Evolutionary conservation across 2,888 invertebrate genomes (phyloP), one percentile per base, ranked within the genome.

Genomic region (Trichogramma dendrolimi): DNA sequence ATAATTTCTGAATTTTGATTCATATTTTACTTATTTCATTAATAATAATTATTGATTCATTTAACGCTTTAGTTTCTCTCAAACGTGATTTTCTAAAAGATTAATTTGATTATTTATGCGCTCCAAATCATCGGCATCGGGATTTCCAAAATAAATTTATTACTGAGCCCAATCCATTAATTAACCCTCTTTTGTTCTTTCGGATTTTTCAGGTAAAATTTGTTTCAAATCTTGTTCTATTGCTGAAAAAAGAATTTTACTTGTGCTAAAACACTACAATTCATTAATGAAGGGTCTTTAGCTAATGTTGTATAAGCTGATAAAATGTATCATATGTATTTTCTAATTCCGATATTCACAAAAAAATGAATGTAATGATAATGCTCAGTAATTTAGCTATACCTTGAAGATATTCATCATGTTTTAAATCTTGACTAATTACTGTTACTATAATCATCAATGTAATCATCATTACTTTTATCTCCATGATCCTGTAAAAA

Each of bases 61-160:
- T 46, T 10, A 44, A 46, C 11, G 14, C 10, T 5, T 38, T 6
- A 10, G 46, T 44, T n/a, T 55, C 54, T 10, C 46, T 10, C 4
- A 11, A 5, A 11, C 14, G n/a, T 41, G 52, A 10, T 52, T n/a
- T 6, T 52, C 52, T 7, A n/a, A 52, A n/a, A 52, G 42, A 41
- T 52, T 10, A 11, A 51, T 10, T 4, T 51, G 40, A 8, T 51
- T 51, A 40, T 51, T 27, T 51, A 51, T 51, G 38, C n/a, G 8
- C 0, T 51, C 40, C 2, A 51, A 51, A 51, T 51, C 50, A 38
- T 27, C n/a, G 1, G 50, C 50, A 8, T 51, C 50, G 0, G 50
- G 50, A 39, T 51, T 53, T 11, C 6, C 43, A 53, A 53, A 6
- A 43, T 43, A 38, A 43, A 53, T 53, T 53, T 5, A 55, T 55